These are phyloP conservation scores for Odocoileus hemionus DNA, from an alignment of 2,113 vertebrate genomes.

Conservation along the genomic window DNA sequence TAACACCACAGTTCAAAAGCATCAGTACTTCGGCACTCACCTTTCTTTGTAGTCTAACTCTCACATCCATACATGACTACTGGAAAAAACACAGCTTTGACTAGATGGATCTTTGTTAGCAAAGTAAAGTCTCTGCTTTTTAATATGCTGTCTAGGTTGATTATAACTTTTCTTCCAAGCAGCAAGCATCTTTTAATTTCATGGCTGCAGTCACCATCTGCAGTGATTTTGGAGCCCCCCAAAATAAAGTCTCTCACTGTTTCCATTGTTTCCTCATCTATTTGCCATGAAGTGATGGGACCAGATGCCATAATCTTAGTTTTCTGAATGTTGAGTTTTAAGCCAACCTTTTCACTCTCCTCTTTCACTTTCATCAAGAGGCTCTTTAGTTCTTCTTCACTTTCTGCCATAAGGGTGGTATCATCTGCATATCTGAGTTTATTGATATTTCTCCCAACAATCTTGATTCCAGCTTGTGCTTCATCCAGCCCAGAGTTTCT, in stretches of 20 bases:
- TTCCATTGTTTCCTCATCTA: background rate
- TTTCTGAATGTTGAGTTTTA: background rate
- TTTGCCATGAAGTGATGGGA: background rate
- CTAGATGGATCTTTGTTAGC: fast-evolving
- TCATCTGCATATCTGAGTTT: background rate
- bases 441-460: background rate
- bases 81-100: background rate
- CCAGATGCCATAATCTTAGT: fast-evolving
- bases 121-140: background rate
- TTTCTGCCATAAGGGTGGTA: background rate
- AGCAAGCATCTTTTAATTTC: background rate
- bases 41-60: background rate
- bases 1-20: background rate
- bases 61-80: background rate
- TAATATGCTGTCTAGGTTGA: background rate
- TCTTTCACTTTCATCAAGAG: background rate
- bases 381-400: background rate
- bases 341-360: background rate
- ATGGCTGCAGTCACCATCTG: background rate
- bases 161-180: background rate
- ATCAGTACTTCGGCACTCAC: fast-evolving
- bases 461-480: background rate
- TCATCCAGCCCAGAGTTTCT: background rate
- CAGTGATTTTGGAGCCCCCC: fast-evolving
- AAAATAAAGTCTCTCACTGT: background rate